Base-by-base conservation (phyloP, 2,888 invertebrate genomes). In the Theretra japonica region DNA sequence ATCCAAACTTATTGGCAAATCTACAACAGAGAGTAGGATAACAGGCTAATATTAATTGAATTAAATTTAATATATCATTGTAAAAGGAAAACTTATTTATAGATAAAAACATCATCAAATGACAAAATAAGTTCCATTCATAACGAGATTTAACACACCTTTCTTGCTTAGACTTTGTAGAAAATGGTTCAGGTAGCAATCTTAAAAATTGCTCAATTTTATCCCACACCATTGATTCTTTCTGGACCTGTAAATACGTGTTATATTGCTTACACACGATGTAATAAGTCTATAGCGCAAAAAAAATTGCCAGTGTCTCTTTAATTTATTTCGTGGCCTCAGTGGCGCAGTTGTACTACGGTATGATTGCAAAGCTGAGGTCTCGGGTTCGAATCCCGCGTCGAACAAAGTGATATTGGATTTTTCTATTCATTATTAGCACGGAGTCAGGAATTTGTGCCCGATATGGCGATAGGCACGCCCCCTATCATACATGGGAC, bases 121-220 rank as follows among this genome's bases (percentile, higher is more conserved):
- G n/a, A 59, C 23, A 59, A 8, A 59, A 59, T 59, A 15, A 59
- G 17, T 41, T 41, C 41, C 15, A 41, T 4, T 41, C 11, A 77
- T 69, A 25, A 50, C 68, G 50, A 30, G 69, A 71, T 23, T 57
- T 41, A 70, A 79, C 83, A 75, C 87, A 98, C 98, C 96, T 96
- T 84, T 93, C 92, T 85, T 98, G 97, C 88, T 96, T 97, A 2
- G 83, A 88, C 73, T 95, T 89, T 84, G 97, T 96, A 65, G 95
- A 92, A 90, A 97, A 97, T 74, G 91, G 90, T 77, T 96, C 96
- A 71, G 98, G 98, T 80, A 97, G 95, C 78, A 98, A 94, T 85
- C 95, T 91, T 77, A 97, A 91, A 89, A 98, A 98, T 83, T 96
- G 96, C 82, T 96, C 95, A 72, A 96, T 91, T 91, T 97, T 98